Percentiles rank a stretch among this genome's conserved stretches.
Evolutionary conservation across 2,113 vertebrate species (phyloP).

Genomic region (Brachionichthys hirsutus): DNA sequence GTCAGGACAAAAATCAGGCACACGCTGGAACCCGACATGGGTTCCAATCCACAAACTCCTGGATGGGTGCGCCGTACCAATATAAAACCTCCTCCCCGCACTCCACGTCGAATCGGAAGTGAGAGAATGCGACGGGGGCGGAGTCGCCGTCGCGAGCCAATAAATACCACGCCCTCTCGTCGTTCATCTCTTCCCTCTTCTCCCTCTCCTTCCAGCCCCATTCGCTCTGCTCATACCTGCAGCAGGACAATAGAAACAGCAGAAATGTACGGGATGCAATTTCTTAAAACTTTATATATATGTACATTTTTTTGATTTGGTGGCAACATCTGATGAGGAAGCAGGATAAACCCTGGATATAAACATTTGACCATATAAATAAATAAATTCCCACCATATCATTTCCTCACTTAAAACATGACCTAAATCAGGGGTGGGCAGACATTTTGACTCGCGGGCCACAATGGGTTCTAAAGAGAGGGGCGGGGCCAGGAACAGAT

Average conservation of each 20-base stretch:
- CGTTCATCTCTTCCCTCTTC: constrained; percentile 90
- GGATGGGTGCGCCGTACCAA: constrained; percentile 72
- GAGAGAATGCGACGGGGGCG: constrained; percentile 86
- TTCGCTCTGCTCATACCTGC: constrained; percentile 90
- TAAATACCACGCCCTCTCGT: constrained; percentile 91
- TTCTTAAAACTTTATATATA: no score
- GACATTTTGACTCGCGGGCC: no score
- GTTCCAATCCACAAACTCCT: background rate
- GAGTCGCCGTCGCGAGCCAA: constrained; percentile 82
- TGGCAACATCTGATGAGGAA: no score
- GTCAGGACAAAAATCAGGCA: background rate
- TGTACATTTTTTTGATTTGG: no score
- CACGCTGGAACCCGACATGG: background rate
- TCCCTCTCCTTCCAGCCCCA: constrained; percentile 95
- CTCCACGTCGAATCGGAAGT: constrained; percentile 93
- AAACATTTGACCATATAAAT: no score
- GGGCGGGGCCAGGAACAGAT: no score
- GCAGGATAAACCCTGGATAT: no score
- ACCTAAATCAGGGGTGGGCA: no score
- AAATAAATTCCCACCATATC: no score
- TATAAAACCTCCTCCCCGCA: constrained; percentile 93
- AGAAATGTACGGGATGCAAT: no score
- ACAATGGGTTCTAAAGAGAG: no score
- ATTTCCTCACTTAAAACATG: no score
- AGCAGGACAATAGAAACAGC: background rate